Base-by-base conservation (phyloP, 2,113 vertebrate species). In the Cryptoleucopteryx plumbea region DNA sequence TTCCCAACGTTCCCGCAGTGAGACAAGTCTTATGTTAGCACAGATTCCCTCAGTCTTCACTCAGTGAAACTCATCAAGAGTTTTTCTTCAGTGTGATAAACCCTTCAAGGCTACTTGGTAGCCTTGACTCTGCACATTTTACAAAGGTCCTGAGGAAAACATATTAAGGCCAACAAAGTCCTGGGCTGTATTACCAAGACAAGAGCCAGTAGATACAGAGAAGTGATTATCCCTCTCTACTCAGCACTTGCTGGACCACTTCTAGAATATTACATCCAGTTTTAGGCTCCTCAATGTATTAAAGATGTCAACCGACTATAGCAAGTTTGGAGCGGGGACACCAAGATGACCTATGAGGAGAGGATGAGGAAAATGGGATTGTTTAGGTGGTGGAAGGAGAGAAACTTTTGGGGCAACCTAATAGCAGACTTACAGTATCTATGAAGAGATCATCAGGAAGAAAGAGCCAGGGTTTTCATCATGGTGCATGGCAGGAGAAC, bases 1-100 rank as follows among this genome's bases (percentile, higher is more conserved):
- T 63, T 66, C 58, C 34, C 23, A 3, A 4, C 0, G 48, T 52
- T 77, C 80, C 18, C 0, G 0, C 26, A 31, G 86, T 32, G 84
- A 84, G 36, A 73, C 48, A 63, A 63, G 23, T 56, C 72, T 92
- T 53, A 21, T 2, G 2, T 5, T 8, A 87, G 47, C 72, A 71
- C 26, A 32, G 65, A 59, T 63, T 34, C 43, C 72, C 43, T 56
- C 65, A 62, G 63, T 22, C 68, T 67, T 66, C 16, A 2, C 31
- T 27, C 22, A 7, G 16, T 17, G 47, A 38, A 85, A 29, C 34
- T 68, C 59, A 26, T 16, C 52, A n/a, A 6, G 43, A 23, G 7
- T 20, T 80, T 10, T 62, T 71, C 26, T 45, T 20, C 32, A n/a
- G 17, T 1, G 4, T n/a, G n/a, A 38, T n/a, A 81, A 94, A 26